A percentile compares a stretch with the other conserved stretches of the same genome.
These are phyloP conservation scores for Trogon melanurus DNA, from an alignment of 2,113 vertebrate species.

Conservation along the genomic window DNA sequence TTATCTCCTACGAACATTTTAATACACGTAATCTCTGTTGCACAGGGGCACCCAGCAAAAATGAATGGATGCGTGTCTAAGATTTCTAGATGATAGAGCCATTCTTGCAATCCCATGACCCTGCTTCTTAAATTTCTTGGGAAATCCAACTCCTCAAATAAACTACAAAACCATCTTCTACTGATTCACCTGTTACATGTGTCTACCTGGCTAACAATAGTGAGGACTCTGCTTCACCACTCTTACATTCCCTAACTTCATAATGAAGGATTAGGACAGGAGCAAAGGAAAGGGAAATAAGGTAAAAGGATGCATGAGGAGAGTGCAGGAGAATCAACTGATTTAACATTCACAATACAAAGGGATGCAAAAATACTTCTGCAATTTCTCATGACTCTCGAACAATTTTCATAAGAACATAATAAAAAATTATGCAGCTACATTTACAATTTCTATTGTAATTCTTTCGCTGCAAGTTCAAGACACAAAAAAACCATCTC, in stretches of 20 bases:
- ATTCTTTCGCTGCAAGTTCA: neutral
- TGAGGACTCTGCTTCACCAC: neutral
- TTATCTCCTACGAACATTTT: neutral
- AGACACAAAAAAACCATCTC: neutral
- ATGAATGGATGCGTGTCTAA: neutral
- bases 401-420: neutral
- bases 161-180: neutral
- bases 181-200: neutral
- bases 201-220: neutral
- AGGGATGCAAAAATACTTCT: neutral
- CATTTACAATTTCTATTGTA: neutral
- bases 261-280: neutral
- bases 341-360: neutral
- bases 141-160: neutral
- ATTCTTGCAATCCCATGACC: neutral
- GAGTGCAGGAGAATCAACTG: neutral
- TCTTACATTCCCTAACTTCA: neutral
- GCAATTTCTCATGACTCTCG: neutral
- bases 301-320: neutral
- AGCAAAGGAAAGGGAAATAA: neutral
- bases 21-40: neutral
- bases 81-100: neutral
- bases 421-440: neutral
- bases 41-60: neutral
- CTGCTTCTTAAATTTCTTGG: neutral